Evolutionary conservation across 2,888 invertebrate species (phyloP), one percentile per base, ranked within the genome.

Genomic region (Eupithecia vulgata): DNA sequence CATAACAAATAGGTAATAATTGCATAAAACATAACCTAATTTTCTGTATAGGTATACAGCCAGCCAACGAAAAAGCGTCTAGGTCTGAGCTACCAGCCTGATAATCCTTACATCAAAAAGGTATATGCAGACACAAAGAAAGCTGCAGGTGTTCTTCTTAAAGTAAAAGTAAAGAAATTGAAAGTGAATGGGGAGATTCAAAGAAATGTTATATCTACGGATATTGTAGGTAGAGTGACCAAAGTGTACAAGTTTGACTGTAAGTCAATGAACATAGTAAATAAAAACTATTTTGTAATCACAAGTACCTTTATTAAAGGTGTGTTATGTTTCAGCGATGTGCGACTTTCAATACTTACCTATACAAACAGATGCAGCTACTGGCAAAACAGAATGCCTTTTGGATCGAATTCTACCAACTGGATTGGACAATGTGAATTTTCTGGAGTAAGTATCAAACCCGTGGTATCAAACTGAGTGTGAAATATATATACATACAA

Each of bases 271-370:
- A 57, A 66, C 62, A 68, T 15, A 34, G 34, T 61, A 17, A 35
- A 25, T 52, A 25, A 57, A 57, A 25, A 13, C 25, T 12, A 25
- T 25, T 25, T 57, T 57, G 21, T 12, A 17, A 61, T 61, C 12
- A 61, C 34, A 34, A 61, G 21, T 52, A 12, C 52, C n/a, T 52
- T 1, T 57, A 25, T 1, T 10, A 45, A 42, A 52, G 21, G 10
- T 52, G 21, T 21, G 7, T 45, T 82, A 81, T 81, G 70, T 92
- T 95, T 45, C 88, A 98, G 98, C 96, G 78, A 92, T 99, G 84
- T 97, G 97, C 87, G 99, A 99, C 90, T 99, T 98, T 89, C 99
- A 99, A 90, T 99, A 97, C 87, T 90, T 99, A 75, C 98, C 99
- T 1, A 93, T 98, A 80, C 89, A 90, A 59, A 88, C 91, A 77